A percentile compares a stretch with the other conserved stretches of the same genome.
These are phyloP conservation scores for Ferrisia virgata DNA, from an alignment of 2,888 invertebrate genomes.

Conservation along the genomic window DNA sequence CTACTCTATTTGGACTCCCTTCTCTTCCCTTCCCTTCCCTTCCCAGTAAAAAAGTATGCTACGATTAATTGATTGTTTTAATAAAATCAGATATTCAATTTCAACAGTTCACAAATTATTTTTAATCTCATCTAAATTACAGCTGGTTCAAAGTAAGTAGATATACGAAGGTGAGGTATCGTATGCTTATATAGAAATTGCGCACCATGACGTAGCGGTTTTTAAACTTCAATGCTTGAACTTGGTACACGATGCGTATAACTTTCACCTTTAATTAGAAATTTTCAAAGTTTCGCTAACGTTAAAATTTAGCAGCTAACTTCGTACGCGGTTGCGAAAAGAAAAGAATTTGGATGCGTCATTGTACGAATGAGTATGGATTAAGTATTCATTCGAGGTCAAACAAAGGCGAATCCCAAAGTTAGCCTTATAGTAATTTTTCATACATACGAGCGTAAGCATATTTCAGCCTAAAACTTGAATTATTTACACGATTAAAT, in stretches of 20 bases:
- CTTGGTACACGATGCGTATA: not conserved
- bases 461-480: no score
- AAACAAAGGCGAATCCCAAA: not conserved
- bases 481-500: no score
- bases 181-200: not conserved
- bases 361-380: not conserved
- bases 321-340: not conserved
- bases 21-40: no score
- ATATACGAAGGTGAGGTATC: no score
- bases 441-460: no score
- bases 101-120: no score
- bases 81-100: no score
- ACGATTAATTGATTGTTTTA: no score
- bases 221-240: not conserved
- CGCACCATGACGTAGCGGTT: not conserved
- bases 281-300: not conserved
- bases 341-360: not conserved
- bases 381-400: not conserved
- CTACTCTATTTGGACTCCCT: no score
- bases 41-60: no score
- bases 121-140: not conserved
- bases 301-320: not conserved
- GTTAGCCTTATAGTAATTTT: not conserved
- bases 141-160: not conserved
- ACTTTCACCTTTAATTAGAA: conserved; percentile 10